Conservation (phyloP, 2,113 vertebrate genomes). For the Prolemur simus region DNA sequence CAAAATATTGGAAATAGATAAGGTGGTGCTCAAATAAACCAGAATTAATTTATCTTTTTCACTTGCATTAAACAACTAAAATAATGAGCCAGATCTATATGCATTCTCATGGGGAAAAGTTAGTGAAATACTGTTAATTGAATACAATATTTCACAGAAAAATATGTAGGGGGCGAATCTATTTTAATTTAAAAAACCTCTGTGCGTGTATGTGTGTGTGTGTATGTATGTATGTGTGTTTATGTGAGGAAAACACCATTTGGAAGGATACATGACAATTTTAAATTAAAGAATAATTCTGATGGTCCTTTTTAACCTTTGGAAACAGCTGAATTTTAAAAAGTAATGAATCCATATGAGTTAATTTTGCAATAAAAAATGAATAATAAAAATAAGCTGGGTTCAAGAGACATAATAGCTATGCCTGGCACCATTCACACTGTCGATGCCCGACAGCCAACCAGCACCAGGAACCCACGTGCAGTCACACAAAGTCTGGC, state of each 20-base stretch:
- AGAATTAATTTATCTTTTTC: neutral
- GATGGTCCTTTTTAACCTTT: neutral
- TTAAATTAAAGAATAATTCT: neutral
- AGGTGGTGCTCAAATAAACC: neutral
- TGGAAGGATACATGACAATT: neutral
- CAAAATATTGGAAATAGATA: neutral
- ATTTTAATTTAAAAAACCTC: neutral
- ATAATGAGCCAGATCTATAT: neutral
- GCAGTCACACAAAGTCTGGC: neutral
- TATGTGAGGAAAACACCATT: neutral
- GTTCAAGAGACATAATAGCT: neutral
- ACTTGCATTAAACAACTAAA: neutral
- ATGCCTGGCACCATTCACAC: rapidly evolving
- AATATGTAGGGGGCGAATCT: neutral
- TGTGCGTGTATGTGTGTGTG: neutral
- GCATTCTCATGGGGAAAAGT: neutral
- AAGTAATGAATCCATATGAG: neutral
- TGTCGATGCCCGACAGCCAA: neutral
- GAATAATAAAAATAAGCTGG: neutral
- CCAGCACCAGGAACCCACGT: rapidly evolving
- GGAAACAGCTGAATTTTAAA: neutral
- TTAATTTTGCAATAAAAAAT: neutral
- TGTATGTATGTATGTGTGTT: neutral
- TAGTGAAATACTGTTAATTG: neutral
- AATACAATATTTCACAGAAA: neutral